phyloP scores from a whole-genome alignment of 2,113 vertebrate genomes.

The Prunella fulvescens region DNA sequence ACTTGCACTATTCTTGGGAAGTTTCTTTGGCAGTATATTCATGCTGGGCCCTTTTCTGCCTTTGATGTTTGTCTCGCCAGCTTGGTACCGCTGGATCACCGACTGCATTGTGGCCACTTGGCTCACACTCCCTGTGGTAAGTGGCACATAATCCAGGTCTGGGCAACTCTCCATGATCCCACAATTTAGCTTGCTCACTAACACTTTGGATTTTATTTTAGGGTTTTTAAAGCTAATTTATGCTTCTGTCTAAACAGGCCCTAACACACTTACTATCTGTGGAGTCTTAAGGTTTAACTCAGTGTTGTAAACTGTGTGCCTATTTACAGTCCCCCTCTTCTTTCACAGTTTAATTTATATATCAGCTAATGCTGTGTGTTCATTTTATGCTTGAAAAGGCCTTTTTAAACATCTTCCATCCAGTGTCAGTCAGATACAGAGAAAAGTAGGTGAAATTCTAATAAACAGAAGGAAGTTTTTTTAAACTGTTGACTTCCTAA shows the following conservation, averaged over 20 bases:
- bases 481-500: not conserved
- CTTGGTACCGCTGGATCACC: slow-evolving; percentile 96
- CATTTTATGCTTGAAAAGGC: not conserved
- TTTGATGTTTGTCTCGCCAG: slow-evolving; percentile 87
- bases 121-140: slow-evolving; percentile 95
- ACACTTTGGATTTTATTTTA: not conserved
- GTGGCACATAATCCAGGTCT: slow-evolving; percentile 19
- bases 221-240: not conserved
- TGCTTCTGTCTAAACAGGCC: not conserved
- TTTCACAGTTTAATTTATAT: not conserved
- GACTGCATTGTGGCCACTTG: slow-evolving; percentile 91
- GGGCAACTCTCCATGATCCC: not conserved
- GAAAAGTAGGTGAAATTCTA: not conserved
- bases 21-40: slow-evolving; percentile 93
- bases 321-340: not conserved
- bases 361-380: not conserved
- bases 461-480: not conserved
- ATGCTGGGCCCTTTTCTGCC: slow-evolving; percentile 92
- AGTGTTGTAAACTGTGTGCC: not conserved
- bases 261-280: not conserved
- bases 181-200: not conserved
- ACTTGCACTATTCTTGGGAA: slow-evolving; percentile 87
- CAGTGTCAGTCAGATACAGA: not conserved
- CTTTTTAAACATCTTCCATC: not conserved
- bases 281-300: not conserved